phyloP scores from a whole-genome alignment of 2,797 vertebrate genomes.

The Esox masquinongy region DNA sequence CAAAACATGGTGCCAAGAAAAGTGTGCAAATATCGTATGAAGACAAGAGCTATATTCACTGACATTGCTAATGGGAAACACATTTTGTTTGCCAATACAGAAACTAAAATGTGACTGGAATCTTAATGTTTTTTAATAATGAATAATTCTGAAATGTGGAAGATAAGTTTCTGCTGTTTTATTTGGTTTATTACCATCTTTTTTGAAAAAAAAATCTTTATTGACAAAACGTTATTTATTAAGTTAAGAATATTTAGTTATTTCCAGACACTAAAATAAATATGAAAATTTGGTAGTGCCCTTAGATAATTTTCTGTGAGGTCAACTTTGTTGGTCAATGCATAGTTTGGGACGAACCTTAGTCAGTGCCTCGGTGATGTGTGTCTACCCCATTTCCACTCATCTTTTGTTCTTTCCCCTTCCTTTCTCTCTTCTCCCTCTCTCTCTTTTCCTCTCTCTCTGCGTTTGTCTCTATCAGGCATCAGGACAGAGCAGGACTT shows the following conservation, averaged over 20 bases:
- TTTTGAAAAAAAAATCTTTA: background rate
- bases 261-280: background rate
- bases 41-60: conserved; percentile 1
- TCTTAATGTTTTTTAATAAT: background rate
- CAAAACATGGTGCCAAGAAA: background rate
- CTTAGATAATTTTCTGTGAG: background rate
- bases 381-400: background rate
- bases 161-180: background rate
- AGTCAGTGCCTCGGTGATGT: background rate
- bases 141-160: background rate
- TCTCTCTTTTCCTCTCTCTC: background rate
- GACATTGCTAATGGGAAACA: background rate
- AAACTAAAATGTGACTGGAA: background rate
- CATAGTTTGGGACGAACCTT: background rate
- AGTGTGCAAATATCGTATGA: background rate
- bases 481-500: conserved; percentile 94
- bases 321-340: background rate
- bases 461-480: conserved; percentile 59
- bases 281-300: background rate
- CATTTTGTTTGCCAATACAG: background rate
- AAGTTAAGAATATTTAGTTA: background rate
- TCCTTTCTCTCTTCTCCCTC: background rate
- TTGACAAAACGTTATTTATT: background rate
- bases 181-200: background rate
- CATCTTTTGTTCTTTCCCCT: background rate